Evolutionary conservation across 2,888 invertebrate genomes (phyloP).

Genomic region (Apotomis capreana): DNA sequence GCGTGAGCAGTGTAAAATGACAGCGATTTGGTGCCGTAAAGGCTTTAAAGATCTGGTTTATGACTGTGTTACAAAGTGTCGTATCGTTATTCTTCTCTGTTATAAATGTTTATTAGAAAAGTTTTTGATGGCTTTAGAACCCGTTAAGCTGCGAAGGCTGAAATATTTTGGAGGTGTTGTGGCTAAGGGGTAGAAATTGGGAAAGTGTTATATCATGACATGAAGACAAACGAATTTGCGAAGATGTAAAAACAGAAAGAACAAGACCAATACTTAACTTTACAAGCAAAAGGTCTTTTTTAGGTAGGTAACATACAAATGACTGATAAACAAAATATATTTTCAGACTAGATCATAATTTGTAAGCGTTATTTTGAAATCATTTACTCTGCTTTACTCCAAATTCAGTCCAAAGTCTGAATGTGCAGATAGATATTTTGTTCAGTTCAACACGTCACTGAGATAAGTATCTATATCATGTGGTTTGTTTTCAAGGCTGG

Average conservation of each 20-base stretch:
- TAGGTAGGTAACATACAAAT: no score
- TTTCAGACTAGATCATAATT: no score
- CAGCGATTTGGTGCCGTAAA: neutral
- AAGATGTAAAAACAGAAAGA: neutral
- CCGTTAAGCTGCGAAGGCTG: neutral
- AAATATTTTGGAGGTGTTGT: neutral
- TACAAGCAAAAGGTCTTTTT: no score
- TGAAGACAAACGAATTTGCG: neutral
- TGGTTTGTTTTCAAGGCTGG: no score
- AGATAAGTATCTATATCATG: no score
- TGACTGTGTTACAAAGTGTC: neutral
- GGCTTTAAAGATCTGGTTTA: constrained; percentile 13
- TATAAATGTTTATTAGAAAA: neutral
- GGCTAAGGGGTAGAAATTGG: neutral
- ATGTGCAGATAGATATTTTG: no score
- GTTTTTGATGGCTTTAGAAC: constrained; percentile 4
- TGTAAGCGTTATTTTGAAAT: no score
- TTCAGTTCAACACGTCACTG: no score
- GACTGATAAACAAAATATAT: no score
- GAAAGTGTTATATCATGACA: neutral
- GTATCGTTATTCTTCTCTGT: constrained; percentile 5
- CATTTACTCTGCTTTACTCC: no score
- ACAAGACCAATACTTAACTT: no score
- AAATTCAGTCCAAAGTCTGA: no score
- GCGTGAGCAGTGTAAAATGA: neutral